Evolutionary conservation across 2,113 vertebrate species (phyloP), one percentile per base, ranked within the genome.

Genomic region (Hepsetus odoe): DNA sequence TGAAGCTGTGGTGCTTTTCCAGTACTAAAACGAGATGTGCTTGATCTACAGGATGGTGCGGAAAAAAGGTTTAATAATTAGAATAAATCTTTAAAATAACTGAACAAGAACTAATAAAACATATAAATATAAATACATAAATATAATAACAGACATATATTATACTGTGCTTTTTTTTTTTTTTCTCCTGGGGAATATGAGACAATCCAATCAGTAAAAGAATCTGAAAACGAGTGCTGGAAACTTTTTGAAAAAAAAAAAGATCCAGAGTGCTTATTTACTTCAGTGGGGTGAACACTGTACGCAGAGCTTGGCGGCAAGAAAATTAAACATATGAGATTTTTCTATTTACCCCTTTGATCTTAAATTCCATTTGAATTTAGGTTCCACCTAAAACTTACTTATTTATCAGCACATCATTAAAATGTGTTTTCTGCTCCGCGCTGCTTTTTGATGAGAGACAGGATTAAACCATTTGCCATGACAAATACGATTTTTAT

Each of bases 361-460:
- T 79, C 77, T 79, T 42, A 42, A 64, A 79, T 79, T 79, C 77
- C 40, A 72, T 79, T 79, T 79, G 68, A 79, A 72, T 79, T 56
- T 46, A 9, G 76, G 77, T 65, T 79, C 77, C 77, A 79, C 77
- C 77, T 79, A 64, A 79, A 79, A 46, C 58, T 79, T 72, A 79
- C 72, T 79, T 79, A 79, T 79, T 79, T 79, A 79, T 79, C 77
- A 79, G 68, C 77, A 72, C 77, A 79, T 79, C 77, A 79, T 79
- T 79, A 79, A 55, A 58, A 64, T 7, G 42, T 22, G 44, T 46
- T 62, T 61, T 71, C 67, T 78, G 55, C 68, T 44, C 64, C 22
- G 2, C 58, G 72, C 55, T 69, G 75, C 13, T 68, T 69, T 68
- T 46, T 69, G 65, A 61, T 61, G 67, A 71, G 59, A 64, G 22